Conservation (phyloP, 2,888 invertebrate genomes). For the Tenthredo notha region DNA sequence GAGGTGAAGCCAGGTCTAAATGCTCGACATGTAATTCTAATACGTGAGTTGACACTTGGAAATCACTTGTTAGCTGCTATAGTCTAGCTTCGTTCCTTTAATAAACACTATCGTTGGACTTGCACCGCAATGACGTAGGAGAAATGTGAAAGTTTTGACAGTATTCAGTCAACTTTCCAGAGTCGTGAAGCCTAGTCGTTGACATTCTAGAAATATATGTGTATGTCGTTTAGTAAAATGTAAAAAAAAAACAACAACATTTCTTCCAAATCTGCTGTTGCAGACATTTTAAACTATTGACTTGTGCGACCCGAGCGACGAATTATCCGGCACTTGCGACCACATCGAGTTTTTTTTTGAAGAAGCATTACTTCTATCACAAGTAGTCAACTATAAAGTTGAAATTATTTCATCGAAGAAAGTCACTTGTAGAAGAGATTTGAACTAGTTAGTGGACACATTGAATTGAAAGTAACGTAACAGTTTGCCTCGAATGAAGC, state of each 20-base stretch:
- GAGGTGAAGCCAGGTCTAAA: background rate
- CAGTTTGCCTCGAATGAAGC: background rate
- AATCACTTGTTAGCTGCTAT: background rate
- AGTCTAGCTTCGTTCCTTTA: background rate
- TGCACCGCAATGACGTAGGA: background rate
- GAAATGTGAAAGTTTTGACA: constrained; percentile 28
- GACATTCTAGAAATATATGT: background rate
- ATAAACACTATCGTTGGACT: background rate
- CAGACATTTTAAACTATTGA: background rate
- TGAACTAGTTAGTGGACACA: background rate
- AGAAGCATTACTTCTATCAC: background rate
- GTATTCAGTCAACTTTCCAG: constrained; percentile 19
- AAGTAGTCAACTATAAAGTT: background rate
- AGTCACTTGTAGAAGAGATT: background rate
- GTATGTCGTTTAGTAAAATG: background rate
- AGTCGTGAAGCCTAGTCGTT: background rate
- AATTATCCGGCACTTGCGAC: background rate
- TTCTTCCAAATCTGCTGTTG: background rate
- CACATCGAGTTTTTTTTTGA: background rate
- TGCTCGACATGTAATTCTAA: background rate
- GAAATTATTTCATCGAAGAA: background rate
- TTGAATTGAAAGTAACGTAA: constrained; percentile 17
- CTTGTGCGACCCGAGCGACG: constrained; percentile 3
- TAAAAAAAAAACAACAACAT: no score
- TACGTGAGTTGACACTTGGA: background rate